Base-by-base conservation (phyloP, 2,113 vertebrate species). In the Leucopsar rothschildi region DNA sequence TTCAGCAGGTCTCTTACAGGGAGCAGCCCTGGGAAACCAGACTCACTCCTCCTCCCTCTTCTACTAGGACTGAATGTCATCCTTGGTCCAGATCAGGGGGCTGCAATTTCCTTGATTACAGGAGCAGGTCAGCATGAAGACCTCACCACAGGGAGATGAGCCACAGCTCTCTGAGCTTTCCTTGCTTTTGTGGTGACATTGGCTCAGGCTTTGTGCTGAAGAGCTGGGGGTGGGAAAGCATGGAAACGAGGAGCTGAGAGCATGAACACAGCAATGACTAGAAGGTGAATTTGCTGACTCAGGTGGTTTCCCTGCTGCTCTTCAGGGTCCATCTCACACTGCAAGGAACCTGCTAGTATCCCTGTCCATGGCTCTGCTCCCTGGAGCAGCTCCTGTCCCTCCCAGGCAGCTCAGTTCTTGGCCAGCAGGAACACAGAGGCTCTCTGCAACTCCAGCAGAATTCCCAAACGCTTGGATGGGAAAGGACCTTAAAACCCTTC, bases 401-500 rank as follows among this genome's bases (percentile, higher is more conserved):
- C n/a, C 25, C 49, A 90, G 65, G 65, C 61, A 71, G 75, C 40
- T 77, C 88, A 73, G 55, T 35, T 59, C 63, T 61, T 42, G 23
- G 29, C 21, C 68, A 73, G 82, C 3, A 2, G 29, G 64, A 71
- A 15, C 68, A 69, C 24, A 63, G 47, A 63, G 15, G 4, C 40
- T 82, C 40, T 73, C 40, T 81, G 82, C 29, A 77, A 8, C 11
- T 88, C 71, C 82, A 59, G 73, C 31, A 49, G 42, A 50, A 31
- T 86, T 95, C 80, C 80, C 91, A 94, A 92, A 93, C 76, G 39
- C 72, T 86, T 40, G 50, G 59, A 60, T 86, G 72, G 60, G 95
- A 97, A 95, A 90, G 35, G 60, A 91, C 60, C 59, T 94, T 86
- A 72, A 80, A 88, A 88, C 71, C 78, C 75, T 88, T 79, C 59